phyloP scores from a whole-genome alignment of 2,113 vertebrate genomes.

The Microcebus jonahi region DNA sequence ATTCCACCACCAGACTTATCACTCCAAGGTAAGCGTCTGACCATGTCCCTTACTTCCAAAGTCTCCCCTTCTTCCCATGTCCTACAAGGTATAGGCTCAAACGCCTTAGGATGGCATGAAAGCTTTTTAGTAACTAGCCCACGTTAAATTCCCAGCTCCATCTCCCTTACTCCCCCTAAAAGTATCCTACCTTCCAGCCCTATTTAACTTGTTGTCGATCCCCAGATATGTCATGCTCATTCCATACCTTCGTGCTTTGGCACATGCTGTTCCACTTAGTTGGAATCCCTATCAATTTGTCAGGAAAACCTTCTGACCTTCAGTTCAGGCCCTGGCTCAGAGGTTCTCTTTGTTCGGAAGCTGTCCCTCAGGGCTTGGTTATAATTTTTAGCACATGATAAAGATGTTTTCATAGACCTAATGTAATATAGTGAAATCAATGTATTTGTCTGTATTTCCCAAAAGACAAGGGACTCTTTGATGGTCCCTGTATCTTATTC shows the following conservation, averaged over 20 bases:
- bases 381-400: background rate
- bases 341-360: background rate
- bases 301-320: background rate
- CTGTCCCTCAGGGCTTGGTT: background rate
- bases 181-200: background rate
- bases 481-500: background rate
- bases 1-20: background rate
- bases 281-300: background rate
- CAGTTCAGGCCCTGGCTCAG: background rate
- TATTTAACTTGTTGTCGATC: background rate
- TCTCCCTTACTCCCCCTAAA: background rate
- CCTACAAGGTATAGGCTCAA: background rate
- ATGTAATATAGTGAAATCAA: background rate
- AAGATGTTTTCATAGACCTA: background rate
- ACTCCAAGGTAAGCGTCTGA: background rate
- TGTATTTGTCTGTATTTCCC: background rate
- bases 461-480: background rate
- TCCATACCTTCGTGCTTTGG: background rate
- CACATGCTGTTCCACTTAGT: background rate
- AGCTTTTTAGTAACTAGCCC: background rate
- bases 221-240: background rate
- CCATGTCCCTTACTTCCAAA: background rate
- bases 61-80: background rate
- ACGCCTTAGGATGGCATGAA: background rate
- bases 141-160: background rate